Evolutionary conservation across 2,113 vertebrate species (phyloP).

Genomic region (Pagrus major): DNA sequence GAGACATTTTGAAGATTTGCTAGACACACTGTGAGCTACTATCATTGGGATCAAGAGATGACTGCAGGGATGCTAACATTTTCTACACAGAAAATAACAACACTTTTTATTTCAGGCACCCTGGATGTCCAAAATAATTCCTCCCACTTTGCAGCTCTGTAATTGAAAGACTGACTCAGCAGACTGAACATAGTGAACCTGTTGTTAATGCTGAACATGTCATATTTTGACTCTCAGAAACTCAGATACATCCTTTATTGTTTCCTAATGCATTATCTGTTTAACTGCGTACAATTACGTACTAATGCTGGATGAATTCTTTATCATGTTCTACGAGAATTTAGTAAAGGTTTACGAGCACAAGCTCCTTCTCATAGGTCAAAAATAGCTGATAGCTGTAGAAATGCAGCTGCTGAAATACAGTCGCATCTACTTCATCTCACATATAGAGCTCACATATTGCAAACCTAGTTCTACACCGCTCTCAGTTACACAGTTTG

Average conservation of each 20-base stretch:
- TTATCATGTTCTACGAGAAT: neutral
- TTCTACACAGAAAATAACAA: neutral
- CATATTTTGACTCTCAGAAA: neutral
- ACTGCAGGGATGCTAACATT: no score
- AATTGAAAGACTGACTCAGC: neutral
- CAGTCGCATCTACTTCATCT: neutral
- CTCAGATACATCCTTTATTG: neutral
- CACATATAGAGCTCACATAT: neutral
- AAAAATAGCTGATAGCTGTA: neutral
- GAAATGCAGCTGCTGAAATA: neutral
- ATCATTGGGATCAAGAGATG: no score
- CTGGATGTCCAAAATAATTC: neutral
- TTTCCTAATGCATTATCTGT: neutral
- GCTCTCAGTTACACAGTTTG: slow-evolving; percentile 3
- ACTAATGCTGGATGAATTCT: neutral
- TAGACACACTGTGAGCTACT: no score
- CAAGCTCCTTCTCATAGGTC: neutral
- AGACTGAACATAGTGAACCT: neutral
- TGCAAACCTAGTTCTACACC: neutral
- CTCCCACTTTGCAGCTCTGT: neutral
- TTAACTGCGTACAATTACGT: neutral
- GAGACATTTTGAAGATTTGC: no score
- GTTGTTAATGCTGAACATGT: neutral
- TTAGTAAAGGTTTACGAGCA: neutral
- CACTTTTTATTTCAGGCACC: neutral